phyloP scores from a whole-genome alignment of 2,888 invertebrate species.

The Leucozona laternaria region DNA sequence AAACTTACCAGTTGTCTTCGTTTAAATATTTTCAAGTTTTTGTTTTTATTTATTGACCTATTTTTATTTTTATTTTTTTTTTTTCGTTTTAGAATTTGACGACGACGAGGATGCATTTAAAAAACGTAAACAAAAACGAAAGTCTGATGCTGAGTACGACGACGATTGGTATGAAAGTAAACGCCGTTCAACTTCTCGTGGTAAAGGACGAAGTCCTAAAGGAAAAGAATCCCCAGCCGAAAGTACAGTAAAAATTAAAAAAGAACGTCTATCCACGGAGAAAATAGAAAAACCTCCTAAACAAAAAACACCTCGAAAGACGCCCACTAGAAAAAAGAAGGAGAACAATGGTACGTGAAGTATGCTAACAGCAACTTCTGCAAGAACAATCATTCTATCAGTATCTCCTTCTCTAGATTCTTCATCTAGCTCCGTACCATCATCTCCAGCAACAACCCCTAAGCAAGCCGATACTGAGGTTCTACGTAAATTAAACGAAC shows the following conservation, averaged over 20 bases:
- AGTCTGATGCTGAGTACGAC: conserved; percentile 83
- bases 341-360: conserved; percentile 77
- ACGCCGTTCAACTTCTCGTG: conserved; percentile 79
- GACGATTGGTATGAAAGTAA: conserved; percentile 83
- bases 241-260: conserved; percentile 81
- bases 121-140: conserved; percentile 81
- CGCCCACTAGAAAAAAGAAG: conserved; percentile 80
- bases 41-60: conserved; percentile 9
- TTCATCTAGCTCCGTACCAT: conserved; percentile 68
- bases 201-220: conserved; percentile 81
- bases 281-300: conserved; percentile 76
- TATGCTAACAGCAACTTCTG: conserved; percentile 78
- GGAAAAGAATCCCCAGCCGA: conserved; percentile 79
- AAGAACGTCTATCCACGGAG: conserved; percentile 81
- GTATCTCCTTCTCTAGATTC: conserved; percentile 73
- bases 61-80: conserved; percentile 26
- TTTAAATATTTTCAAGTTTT: background rate
- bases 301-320: conserved; percentile 79
- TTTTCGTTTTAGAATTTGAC: conserved; percentile 79
- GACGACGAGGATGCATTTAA: conserved; percentile 82
- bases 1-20: background rate
- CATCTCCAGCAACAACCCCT: conserved; percentile 62
- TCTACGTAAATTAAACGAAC: conserved; percentile 79
- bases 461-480: conserved; percentile 74
- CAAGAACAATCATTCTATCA: conserved; percentile 71